Evolutionary conservation across 2,797 vertebrate species (phyloP).

Genomic region (Apodemus agrarius): DNA sequence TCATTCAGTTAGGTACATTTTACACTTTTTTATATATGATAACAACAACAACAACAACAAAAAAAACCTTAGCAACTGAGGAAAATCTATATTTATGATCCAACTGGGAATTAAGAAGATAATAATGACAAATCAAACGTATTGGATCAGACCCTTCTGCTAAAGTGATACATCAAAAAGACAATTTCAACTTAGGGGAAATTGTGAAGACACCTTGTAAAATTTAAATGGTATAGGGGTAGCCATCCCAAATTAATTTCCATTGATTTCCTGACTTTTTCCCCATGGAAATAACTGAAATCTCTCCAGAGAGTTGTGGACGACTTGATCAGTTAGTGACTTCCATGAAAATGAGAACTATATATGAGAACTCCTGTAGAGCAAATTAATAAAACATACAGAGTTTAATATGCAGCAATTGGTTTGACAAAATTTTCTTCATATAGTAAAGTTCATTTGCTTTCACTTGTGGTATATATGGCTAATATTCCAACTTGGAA

Average conservation of each 20-base stretch:
- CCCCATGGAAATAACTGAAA: background rate
- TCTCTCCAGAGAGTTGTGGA: background rate
- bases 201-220: background rate
- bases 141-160: background rate
- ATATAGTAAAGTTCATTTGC: slow-evolving; percentile 29
- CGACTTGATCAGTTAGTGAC: slow-evolving; percentile 27
- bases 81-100: background rate
- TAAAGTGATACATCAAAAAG: background rate
- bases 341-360: slow-evolving; percentile 1
- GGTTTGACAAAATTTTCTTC: background rate
- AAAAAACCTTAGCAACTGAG: background rate
- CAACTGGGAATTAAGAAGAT: background rate
- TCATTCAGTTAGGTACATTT: background rate
- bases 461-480: background rate
- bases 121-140: background rate
- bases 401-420: slow-evolving; percentile 41
- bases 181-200: background rate
- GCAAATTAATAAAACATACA: slow-evolving; percentile 31
- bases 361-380: background rate
- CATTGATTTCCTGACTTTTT: slow-evolving; percentile 39
- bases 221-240: background rate
- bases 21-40: background rate
- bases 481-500: background rate
- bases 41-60: too few species aligned
- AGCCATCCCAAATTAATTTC: background rate